Conservation (phyloP, 2,888 invertebrate species). For the Pristionchus maxplancki region DNA sequence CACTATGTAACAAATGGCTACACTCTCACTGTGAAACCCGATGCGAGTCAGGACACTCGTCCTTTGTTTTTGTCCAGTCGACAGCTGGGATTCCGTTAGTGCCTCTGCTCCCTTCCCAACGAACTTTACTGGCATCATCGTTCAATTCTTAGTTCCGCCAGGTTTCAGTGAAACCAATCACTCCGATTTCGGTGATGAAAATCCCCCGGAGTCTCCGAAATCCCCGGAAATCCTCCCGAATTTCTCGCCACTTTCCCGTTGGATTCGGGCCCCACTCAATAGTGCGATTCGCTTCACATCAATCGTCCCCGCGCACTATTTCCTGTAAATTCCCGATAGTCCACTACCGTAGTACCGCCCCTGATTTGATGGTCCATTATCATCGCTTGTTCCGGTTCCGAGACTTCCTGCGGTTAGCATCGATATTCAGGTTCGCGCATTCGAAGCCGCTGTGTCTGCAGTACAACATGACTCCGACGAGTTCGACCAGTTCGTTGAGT, state of each 20-base stretch:
- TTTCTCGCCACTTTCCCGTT: background rate
- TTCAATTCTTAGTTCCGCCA: no score
- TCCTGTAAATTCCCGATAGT: no score
- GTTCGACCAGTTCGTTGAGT: slow-evolving; percentile 2
- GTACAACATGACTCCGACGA: slow-evolving; percentile 63
- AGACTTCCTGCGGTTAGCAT: background rate
- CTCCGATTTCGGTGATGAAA: no score
- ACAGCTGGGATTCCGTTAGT: background rate
- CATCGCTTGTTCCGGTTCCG: background rate
- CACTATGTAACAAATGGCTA: slow-evolving; percentile 13
- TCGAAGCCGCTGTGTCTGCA: slow-evolving; percentile 69
- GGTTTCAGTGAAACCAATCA: no score
- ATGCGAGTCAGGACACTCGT: background rate
- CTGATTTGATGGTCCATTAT: background rate
- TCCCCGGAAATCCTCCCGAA: background rate
- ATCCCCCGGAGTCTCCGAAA: no score
- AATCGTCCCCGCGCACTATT: background rate
- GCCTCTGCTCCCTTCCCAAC: background rate
- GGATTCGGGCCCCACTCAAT: background rate
- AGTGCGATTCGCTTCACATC: background rate
- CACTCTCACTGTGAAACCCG: background rate
- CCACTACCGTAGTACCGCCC: background rate
- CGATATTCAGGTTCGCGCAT: slow-evolving; percentile 63
- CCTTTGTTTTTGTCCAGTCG: slow-evolving; percentile 10
- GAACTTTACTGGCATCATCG: background rate